These are phyloP conservation scores for Temnopleurus reevesii DNA, from an alignment of 53 echinoderm and acorn worm genomes.

Conservation along the genomic window DNA sequence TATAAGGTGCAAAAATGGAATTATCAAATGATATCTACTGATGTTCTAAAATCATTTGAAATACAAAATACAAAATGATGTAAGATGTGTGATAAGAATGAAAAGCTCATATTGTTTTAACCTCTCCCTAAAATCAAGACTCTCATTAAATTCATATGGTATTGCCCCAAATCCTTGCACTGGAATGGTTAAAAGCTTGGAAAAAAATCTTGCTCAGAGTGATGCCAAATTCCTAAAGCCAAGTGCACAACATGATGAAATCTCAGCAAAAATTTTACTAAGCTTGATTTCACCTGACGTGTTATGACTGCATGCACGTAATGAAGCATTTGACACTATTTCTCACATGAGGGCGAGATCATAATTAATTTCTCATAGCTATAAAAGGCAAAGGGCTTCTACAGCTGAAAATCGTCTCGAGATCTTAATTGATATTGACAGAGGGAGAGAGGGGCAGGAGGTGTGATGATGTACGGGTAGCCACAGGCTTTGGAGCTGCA, in stretches of 20 bases:
- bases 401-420: not conserved
- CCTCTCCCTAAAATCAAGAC: not conserved
- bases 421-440: not conserved
- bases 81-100: no score
- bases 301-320: not conserved
- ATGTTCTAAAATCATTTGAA: no score
- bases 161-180: not conserved
- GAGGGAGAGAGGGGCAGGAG: not conserved
- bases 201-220: not conserved
- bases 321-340: slow-evolving; percentile 23
- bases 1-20: no score
- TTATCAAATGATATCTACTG: no score
- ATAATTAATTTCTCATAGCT: slow-evolving; percentile 9
- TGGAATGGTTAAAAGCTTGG: not conserved
- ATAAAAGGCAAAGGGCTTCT: not conserved
- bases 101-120: no score
- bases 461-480: not conserved
- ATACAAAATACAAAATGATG: no score
- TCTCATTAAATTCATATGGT: no score
- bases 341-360: not conserved
- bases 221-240: not conserved
- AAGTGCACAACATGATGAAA: not conserved
- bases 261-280: not conserved
- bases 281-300: not conserved
- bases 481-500: not conserved